These are phyloP conservation scores for Pongo pygmaeus DNA, from an alignment of 2,113 vertebrate species.

Conservation along the genomic window DNA sequence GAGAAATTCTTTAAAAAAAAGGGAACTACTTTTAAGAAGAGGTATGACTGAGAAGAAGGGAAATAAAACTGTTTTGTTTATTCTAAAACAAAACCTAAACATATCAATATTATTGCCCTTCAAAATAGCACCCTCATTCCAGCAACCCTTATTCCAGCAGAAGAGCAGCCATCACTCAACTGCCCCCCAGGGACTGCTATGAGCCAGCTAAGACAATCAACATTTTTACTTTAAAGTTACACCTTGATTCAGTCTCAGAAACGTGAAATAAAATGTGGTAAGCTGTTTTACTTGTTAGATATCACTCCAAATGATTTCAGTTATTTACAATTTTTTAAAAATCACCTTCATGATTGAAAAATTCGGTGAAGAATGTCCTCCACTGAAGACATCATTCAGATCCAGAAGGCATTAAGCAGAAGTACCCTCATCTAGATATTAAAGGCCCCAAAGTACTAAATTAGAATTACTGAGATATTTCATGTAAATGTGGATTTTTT, in stretches of 20 bases:
- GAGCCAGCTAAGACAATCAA: neutral
- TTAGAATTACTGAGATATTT: neutral
- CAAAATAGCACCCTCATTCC: neutral
- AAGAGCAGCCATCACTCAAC: neutral
- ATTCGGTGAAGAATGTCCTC: neutral
- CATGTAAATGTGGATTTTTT: neutral
- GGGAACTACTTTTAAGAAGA: neutral
- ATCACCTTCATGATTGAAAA: neutral
- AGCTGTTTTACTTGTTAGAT: neutral
- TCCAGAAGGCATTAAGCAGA: neutral
- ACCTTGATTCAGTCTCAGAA: neutral
- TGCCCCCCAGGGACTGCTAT: neutral
- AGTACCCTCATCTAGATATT: neutral
- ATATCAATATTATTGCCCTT: neutral
- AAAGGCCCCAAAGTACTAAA: neutral
- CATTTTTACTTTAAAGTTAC: neutral
- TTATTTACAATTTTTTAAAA: neutral
- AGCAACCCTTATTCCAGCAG: neutral
- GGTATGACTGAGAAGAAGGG: neutral
- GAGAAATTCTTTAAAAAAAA: neutral
- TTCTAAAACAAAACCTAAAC: neutral
- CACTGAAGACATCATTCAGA: neutral
- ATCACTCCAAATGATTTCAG: neutral
- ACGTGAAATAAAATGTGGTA: neutral
- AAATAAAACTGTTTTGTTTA: neutral